Conservation (phyloP, 53 echinoderm and acorn worm genomes). For the Henricia sp. region DNA sequence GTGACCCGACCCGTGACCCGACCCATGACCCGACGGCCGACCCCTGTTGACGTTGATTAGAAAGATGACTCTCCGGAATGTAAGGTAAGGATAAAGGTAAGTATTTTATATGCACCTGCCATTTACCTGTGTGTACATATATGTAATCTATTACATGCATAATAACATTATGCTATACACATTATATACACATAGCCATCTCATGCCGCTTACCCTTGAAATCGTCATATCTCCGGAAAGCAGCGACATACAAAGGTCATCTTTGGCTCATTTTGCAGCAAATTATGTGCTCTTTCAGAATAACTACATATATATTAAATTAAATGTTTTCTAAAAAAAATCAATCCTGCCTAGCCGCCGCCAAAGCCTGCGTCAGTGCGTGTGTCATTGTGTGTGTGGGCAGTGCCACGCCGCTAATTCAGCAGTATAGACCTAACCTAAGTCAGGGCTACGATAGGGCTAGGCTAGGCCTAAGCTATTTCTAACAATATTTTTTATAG, state of each 20-base stretch:
- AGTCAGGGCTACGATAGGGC: too few species aligned
- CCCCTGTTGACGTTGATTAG: too few species aligned
- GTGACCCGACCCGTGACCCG: not conserved
- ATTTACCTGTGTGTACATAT: not conserved
- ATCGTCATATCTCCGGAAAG: slow-evolving; percentile 16
- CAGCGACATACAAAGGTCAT: slow-evolving; percentile 36
- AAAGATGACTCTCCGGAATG: not conserved
- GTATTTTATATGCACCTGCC: not conserved
- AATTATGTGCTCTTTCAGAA: slow-evolving; percentile 6
- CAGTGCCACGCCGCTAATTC: too few species aligned
- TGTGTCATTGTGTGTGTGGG: too few species aligned
- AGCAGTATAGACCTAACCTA: too few species aligned
- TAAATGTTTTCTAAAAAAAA: too few species aligned
- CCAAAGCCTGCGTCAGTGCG: too few species aligned
- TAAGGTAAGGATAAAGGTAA: not conserved
- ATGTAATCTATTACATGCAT: not conserved
- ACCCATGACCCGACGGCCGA: too few species aligned
- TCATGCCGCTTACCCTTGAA: slow-evolving; percentile 2
- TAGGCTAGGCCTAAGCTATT: too few species aligned
- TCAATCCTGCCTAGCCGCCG: too few species aligned
- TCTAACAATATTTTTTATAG: too few species aligned
- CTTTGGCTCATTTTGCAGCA: slow-evolving; percentile 28
- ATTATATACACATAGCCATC: not conserved
- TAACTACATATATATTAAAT: too few species aligned
- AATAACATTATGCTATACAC: slow-evolving; percentile 1